These are phyloP conservation scores for Meriones psammophilus DNA, from an alignment of 2,797 vertebrate species.

Conservation along the genomic window DNA sequence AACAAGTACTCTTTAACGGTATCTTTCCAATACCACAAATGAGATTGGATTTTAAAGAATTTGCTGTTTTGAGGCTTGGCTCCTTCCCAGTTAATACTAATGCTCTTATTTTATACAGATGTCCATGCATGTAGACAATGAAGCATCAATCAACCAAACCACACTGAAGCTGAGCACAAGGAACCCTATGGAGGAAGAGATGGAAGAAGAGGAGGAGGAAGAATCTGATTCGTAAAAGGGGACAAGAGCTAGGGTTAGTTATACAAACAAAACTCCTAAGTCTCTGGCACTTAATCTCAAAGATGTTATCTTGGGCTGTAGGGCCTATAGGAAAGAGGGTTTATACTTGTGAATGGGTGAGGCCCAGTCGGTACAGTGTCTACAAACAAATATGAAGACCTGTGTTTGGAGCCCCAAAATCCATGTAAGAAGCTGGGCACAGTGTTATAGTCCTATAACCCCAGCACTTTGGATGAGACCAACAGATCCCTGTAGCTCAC, in stretches of 20 bases:
- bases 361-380: not conserved
- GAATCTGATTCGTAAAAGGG: slow-evolving; percentile 88
- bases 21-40: not conserved
- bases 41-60: not conserved
- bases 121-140: slow-evolving; percentile 94
- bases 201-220: slow-evolving; percentile 87
- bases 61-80: not conserved
- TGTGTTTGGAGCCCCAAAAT: not conserved
- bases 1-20: not conserved
- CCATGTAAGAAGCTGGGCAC: not conserved
- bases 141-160: slow-evolving; percentile 96
- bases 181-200: slow-evolving; percentile 83
- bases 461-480: not conserved
- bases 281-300: slow-evolving; percentile 73
- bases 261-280: slow-evolving; percentile 37
- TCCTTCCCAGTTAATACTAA: not conserved
- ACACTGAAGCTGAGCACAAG: slow-evolving; percentile 92
- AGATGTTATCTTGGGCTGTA: not conserved
- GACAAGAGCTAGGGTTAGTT: slow-evolving; percentile 42
- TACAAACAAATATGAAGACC: not conserved
- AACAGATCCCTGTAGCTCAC: not conserved
- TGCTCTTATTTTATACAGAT: slow-evolving; percentile 87
- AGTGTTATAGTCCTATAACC: not conserved
- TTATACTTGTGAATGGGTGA: not conserved
- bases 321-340: slow-evolving; percentile 7